A percentile compares a stretch with the other conserved stretches of the same genome.
Evolutionary conservation across 1,140 invertebrate species (phyloP).

Genomic region (Himalopsyche phryganea): DNA sequence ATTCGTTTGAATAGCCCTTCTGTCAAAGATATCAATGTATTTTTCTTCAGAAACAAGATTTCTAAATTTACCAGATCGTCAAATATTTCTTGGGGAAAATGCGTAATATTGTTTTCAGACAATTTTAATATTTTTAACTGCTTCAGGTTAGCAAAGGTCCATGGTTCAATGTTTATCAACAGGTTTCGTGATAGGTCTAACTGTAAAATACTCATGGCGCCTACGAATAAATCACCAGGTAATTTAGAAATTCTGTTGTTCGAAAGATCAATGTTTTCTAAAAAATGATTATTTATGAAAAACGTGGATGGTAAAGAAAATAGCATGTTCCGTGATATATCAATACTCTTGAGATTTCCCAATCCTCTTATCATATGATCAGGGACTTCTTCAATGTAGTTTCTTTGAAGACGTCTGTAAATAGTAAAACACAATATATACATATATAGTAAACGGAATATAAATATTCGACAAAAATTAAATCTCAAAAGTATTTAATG

Average conservation of each 20-base stretch:
- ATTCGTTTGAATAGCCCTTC: conserved; percentile 41
- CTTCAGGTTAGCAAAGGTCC: conserved; percentile 56
- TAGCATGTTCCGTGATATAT: conserved; percentile 71
- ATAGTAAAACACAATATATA: conserved; percentile 2
- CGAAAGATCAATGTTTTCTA: conserved; percentile 68
- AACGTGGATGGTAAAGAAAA: conserved; percentile 56
- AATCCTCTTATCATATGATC: conserved; percentile 62
- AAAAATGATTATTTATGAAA: conserved; percentile 60
- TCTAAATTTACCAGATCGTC: conserved; percentile 51
- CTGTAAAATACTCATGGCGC: conserved; percentile 53
- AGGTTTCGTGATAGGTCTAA: conserved; percentile 62
- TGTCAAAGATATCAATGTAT: conserved; percentile 50
- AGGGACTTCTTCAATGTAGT: conserved; percentile 66
- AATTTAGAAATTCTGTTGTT: conserved; percentile 64
- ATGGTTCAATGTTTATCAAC: conserved; percentile 52
- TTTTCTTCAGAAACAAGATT: conserved; percentile 57
- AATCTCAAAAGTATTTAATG: too few species aligned
- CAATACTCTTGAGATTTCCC: conserved; percentile 64
- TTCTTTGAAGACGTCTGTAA: conserved; percentile 67
- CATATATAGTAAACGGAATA: too few species aligned
- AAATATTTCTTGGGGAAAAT: conserved; percentile 56
- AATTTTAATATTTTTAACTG: conserved; percentile 57
- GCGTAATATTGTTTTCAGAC: conserved; percentile 59
- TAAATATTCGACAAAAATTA: too few species aligned
- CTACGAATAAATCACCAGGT: conserved; percentile 50